Percentiles rank a stretch among this genome's conserved stretches.
Conservation (phyloP, 2,113 vertebrate genomes). For the Lycocorax pyrrhopterus region DNA sequence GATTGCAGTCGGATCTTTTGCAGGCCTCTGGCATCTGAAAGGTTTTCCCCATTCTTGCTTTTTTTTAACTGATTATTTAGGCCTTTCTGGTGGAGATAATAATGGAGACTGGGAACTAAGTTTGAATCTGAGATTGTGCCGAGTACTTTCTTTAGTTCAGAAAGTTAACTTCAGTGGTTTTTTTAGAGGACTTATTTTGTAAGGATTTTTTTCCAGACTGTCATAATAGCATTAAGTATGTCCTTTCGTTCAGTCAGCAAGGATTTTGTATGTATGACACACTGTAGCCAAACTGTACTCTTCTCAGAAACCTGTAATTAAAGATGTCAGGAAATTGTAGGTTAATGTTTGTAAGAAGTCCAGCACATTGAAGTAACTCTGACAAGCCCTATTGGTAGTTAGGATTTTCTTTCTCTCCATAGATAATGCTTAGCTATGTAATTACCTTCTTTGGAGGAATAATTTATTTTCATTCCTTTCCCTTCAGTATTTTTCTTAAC, state of each 20-base stretch:
- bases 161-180: not conserved
- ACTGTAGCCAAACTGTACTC: not conserved
- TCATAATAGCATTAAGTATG: not conserved
- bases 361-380: not conserved
- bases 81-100: not conserved
- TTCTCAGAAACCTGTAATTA: conserved; percentile 10
- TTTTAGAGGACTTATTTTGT: not conserved
- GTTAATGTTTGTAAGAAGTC: not conserved
- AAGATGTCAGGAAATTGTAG: conserved; percentile 31
- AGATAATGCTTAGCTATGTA: not conserved
- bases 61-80: not conserved
- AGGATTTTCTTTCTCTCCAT: not conserved
- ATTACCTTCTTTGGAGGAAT: not conserved
- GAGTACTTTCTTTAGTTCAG: not conserved
- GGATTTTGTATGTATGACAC: not conserved
- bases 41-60: not conserved
- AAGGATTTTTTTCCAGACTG: not conserved
- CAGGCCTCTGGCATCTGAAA: not conserved
- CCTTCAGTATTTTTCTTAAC: not conserved
- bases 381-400: not conserved
- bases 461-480: not conserved
- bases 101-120: not conserved
- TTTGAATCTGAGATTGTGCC: not conserved
- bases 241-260: not conserved
- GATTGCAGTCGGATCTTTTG: not conserved